These are phyloP conservation scores for Ovis aries DNA, from an alignment of 2,113 vertebrate genomes.

Conservation along the genomic window DNA sequence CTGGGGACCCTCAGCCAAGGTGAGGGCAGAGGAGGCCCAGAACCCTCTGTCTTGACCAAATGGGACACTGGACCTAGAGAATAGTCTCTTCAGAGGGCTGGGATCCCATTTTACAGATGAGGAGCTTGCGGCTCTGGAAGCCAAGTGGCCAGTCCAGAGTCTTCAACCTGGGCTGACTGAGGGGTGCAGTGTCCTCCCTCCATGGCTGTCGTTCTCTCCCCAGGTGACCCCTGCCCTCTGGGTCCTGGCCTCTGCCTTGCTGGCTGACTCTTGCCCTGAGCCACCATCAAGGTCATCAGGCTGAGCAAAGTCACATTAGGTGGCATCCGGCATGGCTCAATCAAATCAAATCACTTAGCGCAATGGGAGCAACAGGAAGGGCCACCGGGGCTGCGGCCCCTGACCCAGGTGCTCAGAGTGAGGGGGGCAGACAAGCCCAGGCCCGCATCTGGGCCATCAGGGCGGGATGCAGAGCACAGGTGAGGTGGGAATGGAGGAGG, in stretches of 20 bases:
- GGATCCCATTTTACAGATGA: too few species aligned
- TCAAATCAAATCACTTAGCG: neutral
- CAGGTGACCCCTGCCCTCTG: neutral
- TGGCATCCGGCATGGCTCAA: fast-evolving
- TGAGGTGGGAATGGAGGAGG: neutral
- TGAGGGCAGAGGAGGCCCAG: too few species aligned
- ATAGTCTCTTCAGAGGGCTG: neutral
- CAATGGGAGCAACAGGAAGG: neutral
- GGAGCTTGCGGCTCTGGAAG: neutral
- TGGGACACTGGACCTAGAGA: neutral
- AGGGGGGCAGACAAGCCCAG: too few species aligned
- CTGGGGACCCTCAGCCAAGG: neutral
- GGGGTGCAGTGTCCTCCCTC: too few species aligned
- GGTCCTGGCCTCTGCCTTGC: neutral
- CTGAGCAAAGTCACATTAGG: neutral
- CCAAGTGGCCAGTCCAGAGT: neutral
- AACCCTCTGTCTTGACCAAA: neutral
- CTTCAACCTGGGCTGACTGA: neutral
- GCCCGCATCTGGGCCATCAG: neutral
- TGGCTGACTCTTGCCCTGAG: neutral
- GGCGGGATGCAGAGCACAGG: fast-evolving
- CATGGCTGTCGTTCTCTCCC: fast-evolving
- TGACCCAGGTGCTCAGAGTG: neutral
- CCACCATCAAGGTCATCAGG: neutral
- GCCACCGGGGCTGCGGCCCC: neutral